Percentiles rank a stretch among this genome's conserved stretches.
phyloP scores from a whole-genome alignment of 2,888 invertebrate genomes.

The Zele albiditarsus region DNA sequence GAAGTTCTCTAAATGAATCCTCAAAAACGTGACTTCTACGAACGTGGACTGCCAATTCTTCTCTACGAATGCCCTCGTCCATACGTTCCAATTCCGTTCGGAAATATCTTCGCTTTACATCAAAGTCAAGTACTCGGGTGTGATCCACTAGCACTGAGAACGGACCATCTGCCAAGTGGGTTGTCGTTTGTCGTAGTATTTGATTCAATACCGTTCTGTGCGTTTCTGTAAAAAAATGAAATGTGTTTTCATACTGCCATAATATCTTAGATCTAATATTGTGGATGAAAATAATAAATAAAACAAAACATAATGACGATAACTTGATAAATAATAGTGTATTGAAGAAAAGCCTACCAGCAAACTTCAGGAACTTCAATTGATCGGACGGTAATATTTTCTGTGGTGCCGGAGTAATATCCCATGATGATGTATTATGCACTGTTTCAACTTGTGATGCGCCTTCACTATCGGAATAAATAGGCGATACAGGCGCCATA shows the following conservation, averaged over 20 bases:
- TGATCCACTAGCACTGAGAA: conserved; percentile 91
- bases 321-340: background rate
- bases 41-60: conserved; percentile 91
- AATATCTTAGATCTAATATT: background rate
- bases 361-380: conserved; percentile 86
- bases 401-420: conserved; percentile 59
- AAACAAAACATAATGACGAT: background rate
- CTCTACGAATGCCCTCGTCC: conserved; percentile 85
- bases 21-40: conserved; percentile 89
- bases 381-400: conserved; percentile 78
- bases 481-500: conserved; percentile 68
- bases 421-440: conserved; percentile 62
- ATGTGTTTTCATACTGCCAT: conserved; percentile 2
- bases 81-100: conserved; percentile 88
- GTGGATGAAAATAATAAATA: background rate
- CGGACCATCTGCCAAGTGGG: conserved; percentile 88
- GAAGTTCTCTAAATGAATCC: conserved; percentile 90
- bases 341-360: conserved; percentile 73
- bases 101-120: conserved; percentile 90
- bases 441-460: conserved; percentile 59
- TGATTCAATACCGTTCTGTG: conserved; percentile 92
- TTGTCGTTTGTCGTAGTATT: conserved; percentile 86
- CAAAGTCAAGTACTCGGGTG: conserved; percentile 90
- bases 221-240: conserved; percentile 77
- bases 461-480: conserved; percentile 66